Percentiles rank a stretch among this genome's conserved stretches.
Evolutionary conservation across 2,797 vertebrate genomes (phyloP).

Genomic region (Accipiter minullus): DNA sequence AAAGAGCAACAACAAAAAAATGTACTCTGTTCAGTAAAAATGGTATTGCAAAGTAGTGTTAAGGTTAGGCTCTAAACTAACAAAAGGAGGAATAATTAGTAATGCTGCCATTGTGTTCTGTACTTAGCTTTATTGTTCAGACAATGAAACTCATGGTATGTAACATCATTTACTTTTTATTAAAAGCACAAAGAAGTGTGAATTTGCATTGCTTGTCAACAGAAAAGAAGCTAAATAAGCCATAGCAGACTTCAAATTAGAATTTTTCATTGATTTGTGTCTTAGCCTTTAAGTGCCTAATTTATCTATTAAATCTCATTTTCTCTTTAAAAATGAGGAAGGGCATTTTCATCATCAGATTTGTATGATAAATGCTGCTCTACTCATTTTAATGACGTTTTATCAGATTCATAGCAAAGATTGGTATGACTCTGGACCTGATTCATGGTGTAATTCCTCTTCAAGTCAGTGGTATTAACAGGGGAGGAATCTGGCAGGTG

Average conservation of each 20-base stretch:
- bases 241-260: background rate
- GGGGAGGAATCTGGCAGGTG: background rate
- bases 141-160: background rate
- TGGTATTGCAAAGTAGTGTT: background rate
- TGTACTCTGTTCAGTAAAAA: background rate
- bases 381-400: background rate
- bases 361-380: background rate
- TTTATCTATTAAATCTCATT: slow-evolving; percentile 4
- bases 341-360: background rate
- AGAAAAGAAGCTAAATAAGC: background rate
- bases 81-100: background rate
- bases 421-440: background rate
- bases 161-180: background rate
- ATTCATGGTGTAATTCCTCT: background rate
- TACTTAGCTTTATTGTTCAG: background rate
- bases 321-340: background rate
- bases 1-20: background rate
- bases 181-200: background rate
- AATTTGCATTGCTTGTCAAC: background rate
- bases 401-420: background rate
- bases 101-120: background rate
- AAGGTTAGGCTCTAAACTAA: slow-evolving; percentile 9
- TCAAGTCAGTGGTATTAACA: background rate
- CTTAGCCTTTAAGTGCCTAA: background rate
- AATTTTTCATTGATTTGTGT: slow-evolving; percentile 5